Base-by-base conservation (phyloP, 2,888 invertebrate species). In the Limenitis camilla region DNA sequence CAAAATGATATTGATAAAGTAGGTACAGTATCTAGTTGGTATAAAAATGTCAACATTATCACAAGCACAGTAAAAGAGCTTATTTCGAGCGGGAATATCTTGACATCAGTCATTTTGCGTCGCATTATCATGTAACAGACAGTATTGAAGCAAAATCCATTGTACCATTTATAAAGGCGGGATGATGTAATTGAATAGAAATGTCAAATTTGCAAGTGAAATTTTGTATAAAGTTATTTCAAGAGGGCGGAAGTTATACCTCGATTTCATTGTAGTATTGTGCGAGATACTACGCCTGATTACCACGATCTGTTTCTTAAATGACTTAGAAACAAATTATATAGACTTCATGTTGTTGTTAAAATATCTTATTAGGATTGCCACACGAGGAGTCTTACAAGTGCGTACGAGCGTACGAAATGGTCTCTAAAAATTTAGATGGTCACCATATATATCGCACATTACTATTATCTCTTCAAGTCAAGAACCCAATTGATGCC, bases 181-280 rank as follows among this genome's bases (percentile, higher is more conserved):
- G 59, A 56, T 53, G 55, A 56, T 39, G 60, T 60, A 62, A 63
- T 62, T 62, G 59, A 62, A 63, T 61, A 49, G 52, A 47, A 60
- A 61, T 60, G 52, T 57, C 49, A 40, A 61, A 61, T 59, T 63
- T 64, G 61, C 62, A 66, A 65, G 62, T 64, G 50, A 64, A 62
- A 64, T 66, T 63, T 54, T 59, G 58, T 60, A 56, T 49, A 56
- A 59, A 58, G 41, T 59, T 52, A 47, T 52, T 38, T 33, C 52
- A 49, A 50, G 47, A 32, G 30, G n/a, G 39, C 62, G 62, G 60
- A 61, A 62, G 62, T 60, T 57, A 62, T 59, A 63, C 59, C 62
- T 64, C 60, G 50, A 65, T 63, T 64, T 55, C 50, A 58, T 62
- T 61, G 59, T 60, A 59, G 61, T 61, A 63, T 60, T 61, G 60